Conservation (phyloP, 2,797 vertebrate genomes). For the Pagetopsis macropterus region DNA sequence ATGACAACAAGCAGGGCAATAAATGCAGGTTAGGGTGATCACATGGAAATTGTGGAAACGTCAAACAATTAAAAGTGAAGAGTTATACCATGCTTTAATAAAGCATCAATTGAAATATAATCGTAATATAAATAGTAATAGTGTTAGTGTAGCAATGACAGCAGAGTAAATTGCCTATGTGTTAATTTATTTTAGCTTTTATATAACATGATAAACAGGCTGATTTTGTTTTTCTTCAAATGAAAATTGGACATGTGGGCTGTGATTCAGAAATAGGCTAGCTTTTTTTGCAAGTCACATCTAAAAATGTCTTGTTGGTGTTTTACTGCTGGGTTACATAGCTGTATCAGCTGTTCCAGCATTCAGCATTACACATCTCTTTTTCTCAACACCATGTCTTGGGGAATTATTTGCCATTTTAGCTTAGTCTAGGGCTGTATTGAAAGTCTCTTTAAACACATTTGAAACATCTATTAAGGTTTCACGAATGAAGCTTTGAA, state of each 20-base stretch:
- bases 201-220: neutral
- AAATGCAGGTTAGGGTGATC: neutral
- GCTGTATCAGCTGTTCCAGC: constrained; percentile 25
- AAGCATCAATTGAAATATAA: too few relatives aligned
- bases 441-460: too few relatives aligned
- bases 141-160: neutral
- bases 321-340: constrained; percentile 11
- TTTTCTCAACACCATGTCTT: constrained; percentile 12
- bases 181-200: neutral
- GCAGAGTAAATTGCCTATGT: neutral
- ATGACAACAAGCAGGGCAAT: neutral
- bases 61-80: neutral
- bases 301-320: constrained; percentile 31
- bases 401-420: constrained; percentile 11
- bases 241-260: neutral
- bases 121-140: too few relatives aligned
- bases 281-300: constrained; percentile 11
- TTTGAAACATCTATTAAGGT: too few relatives aligned
- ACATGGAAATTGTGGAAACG: neutral
- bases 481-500: too few relatives aligned
- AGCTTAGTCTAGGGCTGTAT: neutral
- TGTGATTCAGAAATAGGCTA: constrained; percentile 20
- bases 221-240: constrained; percentile 12
- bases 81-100: too few relatives aligned
- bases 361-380: constrained; percentile 11